phyloP scores from a whole-genome alignment of 2,888 invertebrate species.

The Hypomecis punctinalis region DNA sequence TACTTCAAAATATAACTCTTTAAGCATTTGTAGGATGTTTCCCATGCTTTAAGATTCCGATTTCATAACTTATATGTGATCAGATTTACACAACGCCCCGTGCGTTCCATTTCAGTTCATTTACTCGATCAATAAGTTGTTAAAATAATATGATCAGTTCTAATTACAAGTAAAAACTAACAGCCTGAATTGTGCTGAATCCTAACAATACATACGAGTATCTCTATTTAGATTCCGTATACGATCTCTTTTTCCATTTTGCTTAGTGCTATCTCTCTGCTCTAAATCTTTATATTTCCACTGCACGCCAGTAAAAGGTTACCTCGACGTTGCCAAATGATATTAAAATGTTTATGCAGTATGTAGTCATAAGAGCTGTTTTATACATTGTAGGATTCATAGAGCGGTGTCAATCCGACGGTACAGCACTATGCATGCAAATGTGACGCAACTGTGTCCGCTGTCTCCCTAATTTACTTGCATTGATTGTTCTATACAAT shows the following conservation, averaged over 20 bases:
- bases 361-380: slow-evolving; percentile 1
- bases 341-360: slow-evolving; percentile 7
- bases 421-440: slow-evolving; percentile 34
- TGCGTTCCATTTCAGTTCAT: no score
- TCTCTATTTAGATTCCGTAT: background rate
- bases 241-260: background rate
- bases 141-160: no score
- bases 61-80: no score
- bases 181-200: no score
- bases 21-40: no score
- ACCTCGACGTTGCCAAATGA: slow-evolving; percentile 3
- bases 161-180: no score
- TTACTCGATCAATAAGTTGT: no score
- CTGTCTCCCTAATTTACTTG: slow-evolving; percentile 33
- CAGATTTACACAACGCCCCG: no score
- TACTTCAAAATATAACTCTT: no score
- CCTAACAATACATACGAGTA: background rate
- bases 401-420: background rate
- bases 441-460: slow-evolving; percentile 26
- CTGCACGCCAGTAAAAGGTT: slow-evolving; percentile 8
- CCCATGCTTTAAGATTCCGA: no score
- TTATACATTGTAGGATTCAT: slow-evolving; percentile 33
- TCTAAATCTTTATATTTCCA: slow-evolving; percentile 2
- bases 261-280: slow-evolving; percentile 1
- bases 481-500: background rate